Percentiles rank a stretch among this genome's conserved stretches.
Conservation (phyloP, 1,140 invertebrate genomes). For the Paracyclopina nana region DNA sequence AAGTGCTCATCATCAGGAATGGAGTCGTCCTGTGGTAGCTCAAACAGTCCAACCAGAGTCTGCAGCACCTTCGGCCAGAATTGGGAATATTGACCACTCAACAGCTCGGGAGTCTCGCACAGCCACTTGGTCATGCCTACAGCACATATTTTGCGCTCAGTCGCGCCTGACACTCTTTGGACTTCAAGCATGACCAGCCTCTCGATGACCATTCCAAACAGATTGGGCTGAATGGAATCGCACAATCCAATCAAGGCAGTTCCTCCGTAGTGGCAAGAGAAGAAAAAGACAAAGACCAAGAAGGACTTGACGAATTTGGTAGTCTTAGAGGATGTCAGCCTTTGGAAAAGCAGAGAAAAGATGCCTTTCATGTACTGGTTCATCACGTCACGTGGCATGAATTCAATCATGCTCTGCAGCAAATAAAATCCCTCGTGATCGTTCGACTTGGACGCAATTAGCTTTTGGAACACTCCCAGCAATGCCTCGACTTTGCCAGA, state of each 20-base stretch:
- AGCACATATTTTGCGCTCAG: slow-evolving; percentile 69
- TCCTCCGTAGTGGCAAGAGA: slow-evolving; percentile 53
- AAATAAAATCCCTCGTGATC: slow-evolving; percentile 91
- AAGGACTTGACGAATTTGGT: slow-evolving; percentile 75
- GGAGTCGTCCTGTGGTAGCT: slow-evolving; percentile 60
- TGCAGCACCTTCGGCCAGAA: slow-evolving; percentile 36
- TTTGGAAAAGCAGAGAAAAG: slow-evolving; percentile 72
- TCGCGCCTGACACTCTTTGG: slow-evolving; percentile 55
- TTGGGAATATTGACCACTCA: slow-evolving; percentile 40
- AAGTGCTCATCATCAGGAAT: slow-evolving; percentile 62
- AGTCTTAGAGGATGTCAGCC: slow-evolving; percentile 75
- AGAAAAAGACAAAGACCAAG: slow-evolving; percentile 72
- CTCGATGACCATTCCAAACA: slow-evolving; percentile 87
- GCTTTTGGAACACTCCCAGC: slow-evolving; percentile 84
- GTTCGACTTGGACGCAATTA: slow-evolving; percentile 81
- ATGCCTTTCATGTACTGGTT: slow-evolving; percentile 63
- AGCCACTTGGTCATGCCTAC: slow-evolving; percentile 69
- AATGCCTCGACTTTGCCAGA: slow-evolving; percentile 48
- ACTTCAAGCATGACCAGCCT: slow-evolving; percentile 62
- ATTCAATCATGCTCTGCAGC: slow-evolving; percentile 48
- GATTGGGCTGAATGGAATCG: slow-evolving; percentile 67
- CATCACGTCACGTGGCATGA: slow-evolving; percentile 31
- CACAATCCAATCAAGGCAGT: slow-evolving; percentile 47
- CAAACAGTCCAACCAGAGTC: slow-evolving; percentile 61
- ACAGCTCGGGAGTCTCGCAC: slow-evolving; percentile 45